Conservation (phyloP, 2,797 vertebrate genomes). For the Sebastes itinus region DNA sequence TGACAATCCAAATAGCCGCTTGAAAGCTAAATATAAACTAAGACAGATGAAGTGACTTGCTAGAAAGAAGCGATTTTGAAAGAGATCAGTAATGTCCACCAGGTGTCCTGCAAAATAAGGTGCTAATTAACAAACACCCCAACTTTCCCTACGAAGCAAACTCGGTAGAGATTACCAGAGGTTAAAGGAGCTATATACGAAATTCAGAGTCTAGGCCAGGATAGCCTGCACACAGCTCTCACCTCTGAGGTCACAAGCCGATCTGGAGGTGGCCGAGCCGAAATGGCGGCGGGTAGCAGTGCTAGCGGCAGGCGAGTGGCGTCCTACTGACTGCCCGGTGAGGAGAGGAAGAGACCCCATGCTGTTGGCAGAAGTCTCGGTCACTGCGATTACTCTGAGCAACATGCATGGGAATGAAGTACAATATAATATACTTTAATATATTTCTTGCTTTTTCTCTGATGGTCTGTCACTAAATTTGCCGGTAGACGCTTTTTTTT, state of each 20-base stretch:
- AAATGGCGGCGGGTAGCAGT: not conserved
- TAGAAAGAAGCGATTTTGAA: not conserved
- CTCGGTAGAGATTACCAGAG: not conserved
- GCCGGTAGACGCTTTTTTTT: no score
- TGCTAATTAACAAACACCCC: not conserved
- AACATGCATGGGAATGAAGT: no score
- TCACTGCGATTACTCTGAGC: no score
- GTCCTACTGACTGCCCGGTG: no score
- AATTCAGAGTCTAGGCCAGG: not conserved
- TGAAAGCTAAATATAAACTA: slow-evolving; percentile 17
- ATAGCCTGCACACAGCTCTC: not conserved
- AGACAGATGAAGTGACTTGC: not conserved
- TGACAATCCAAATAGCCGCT: slow-evolving; percentile 39
- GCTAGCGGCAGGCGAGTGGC: not conserved
- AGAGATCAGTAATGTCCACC: not conserved
- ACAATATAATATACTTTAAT: no score
- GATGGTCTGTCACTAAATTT: no score
- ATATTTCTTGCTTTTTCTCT: no score
- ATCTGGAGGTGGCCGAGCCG: not conserved
- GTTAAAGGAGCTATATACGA: not conserved
- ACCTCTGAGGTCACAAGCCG: not conserved
- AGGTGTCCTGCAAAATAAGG: slow-evolving; percentile 7
- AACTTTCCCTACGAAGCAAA: not conserved
- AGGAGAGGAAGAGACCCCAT: no score
- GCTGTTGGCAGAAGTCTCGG: no score